Evolutionary conservation across 2,888 invertebrate species (phyloP), one percentile per base, ranked within the genome.

Genomic region (Pristionchus mayeri): DNA sequence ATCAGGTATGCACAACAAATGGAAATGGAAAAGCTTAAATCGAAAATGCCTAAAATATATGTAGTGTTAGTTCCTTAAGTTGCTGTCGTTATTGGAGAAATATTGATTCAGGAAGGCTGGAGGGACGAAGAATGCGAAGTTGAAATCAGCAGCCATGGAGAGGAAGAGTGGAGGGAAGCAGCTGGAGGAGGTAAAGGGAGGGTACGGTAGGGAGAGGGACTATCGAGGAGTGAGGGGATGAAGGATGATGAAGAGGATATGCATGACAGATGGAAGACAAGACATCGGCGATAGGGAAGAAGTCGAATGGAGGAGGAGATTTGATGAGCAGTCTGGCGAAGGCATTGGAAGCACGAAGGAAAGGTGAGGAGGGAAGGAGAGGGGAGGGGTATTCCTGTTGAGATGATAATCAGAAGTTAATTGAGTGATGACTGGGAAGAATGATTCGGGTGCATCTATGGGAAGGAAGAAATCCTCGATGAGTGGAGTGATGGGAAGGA

Each of bases 271-370:
- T 50, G 18, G 82, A 67, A 16, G 82, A 82, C 48, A 52, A 67
- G 21, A 30, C 82, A 24, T 82, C 82, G 63, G 82, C 82, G 11
- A 82, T 82, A n/a, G 37, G 30, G 27, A 63, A 30, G 44, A 81
- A 54, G 30, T n/a, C 57, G 24, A 57, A 24, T n/a, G 80, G 81
- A 2, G 87, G 87, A 11, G 89, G 85, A 44, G 90, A 90, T 85
- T 83, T 90, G 48, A 90, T 90, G 90, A 86, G 87, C 13, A 87
- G 89, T 13, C 71, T 90, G 18, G 86, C 90, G 6, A 88, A 86
- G 67, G 90, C 89, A 16, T 75, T 90, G 50, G 87, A 89, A 83
- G 87, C 89, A 1, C 76, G 90, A 52, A 85, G 89, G 54, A 90
- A 88, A 85, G 87, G 88, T 88, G 24, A 48, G 75, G 80, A 18